Conservation (phyloP, 2,888 invertebrate species). For the Caenorhabditis imperialis region DNA sequence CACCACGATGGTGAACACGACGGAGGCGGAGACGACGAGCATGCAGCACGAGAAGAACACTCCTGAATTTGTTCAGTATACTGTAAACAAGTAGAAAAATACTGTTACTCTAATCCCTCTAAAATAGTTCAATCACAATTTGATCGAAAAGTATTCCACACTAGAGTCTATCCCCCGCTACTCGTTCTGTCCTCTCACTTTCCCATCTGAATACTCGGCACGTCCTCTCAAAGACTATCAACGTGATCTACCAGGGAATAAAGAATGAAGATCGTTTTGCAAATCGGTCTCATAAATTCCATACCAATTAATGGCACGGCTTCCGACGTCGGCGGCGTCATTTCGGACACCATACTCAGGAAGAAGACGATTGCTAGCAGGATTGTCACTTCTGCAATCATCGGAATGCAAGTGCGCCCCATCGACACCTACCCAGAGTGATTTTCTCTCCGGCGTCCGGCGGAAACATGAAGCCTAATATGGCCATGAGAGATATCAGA, state of each 20-base stretch:
- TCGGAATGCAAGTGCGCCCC: background rate
- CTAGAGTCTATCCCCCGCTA: too few species aligned
- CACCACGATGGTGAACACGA: slow-evolving; percentile 76
- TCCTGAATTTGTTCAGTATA: too few species aligned
- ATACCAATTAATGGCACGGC: slow-evolving; percentile 67
- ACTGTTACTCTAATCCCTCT: background rate
- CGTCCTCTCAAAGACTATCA: slow-evolving; percentile 18
- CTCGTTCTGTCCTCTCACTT: too few species aligned
- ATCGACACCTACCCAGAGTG: slow-evolving; percentile 85
- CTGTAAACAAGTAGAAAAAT: background rate
- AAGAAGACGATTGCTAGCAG: slow-evolving; percentile 94
- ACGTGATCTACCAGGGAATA: slow-evolving; percentile 15
- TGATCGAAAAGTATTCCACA: too few species aligned
- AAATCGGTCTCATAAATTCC: slow-evolving; percentile 9
- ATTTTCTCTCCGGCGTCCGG: slow-evolving; percentile 99
- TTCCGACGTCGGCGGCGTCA: slow-evolving; percentile 89
- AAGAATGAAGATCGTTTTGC: slow-evolving; percentile 9
- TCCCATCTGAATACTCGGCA: too few species aligned
- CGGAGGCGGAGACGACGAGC: slow-evolving; percentile 74
- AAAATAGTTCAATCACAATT: background rate
- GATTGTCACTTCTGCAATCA: slow-evolving; percentile 73
- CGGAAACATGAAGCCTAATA: slow-evolving; percentile 96
- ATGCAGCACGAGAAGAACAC: slow-evolving; percentile 76
- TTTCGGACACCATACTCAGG: slow-evolving; percentile 96
- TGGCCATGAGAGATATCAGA: slow-evolving; percentile 97